Base-by-base conservation (phyloP, 1,140 invertebrate species). In the Papilio polyxenes region DNA sequence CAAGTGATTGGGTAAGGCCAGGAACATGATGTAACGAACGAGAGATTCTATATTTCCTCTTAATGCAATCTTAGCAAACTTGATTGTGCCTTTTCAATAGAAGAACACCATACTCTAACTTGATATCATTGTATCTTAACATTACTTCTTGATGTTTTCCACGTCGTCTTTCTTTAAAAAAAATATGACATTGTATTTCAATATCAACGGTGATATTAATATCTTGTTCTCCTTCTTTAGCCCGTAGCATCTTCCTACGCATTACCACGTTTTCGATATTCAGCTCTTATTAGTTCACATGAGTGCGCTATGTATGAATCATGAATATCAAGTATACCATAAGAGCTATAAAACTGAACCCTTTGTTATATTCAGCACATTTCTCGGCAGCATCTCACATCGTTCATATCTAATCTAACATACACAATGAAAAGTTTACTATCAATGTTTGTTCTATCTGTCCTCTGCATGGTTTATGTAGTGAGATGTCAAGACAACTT, bases 401-500 rank as follows among this genome's bases (percentile, higher is more conserved):
- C 13, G 37, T 4, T 72, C 31, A 17, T 31, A 37, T 72, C 65
- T 37, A 37, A 72, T 23, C 20, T 2, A 62, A 20, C 31, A 31
- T 11, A 80, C 78, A 78, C 13, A n/a, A 80, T 80, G 78, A 80
- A 80, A 40, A 44, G 15, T 48, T 37, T 9, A 11, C 8, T 65
- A 10, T 11, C 20, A 23, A 44, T 79, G 23, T 40, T 80, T 11
- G 17, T 80, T 48, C 49, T 80, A 23, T 40, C 56, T 23, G 1
- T 80, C 40, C 4, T 79, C n/a, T 48, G 78, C 37, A 10, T 13
- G 13, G 37, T 80, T 10, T 17, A 9, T 20, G 59, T 53, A 3
- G 56, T 48, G 17, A 82, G 10, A 15, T 83, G n/a, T 20, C 79
- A 78, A 31, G 84, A 75, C 1, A 37, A 48, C 17, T 48, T 62